phyloP scores from a whole-genome alignment of 53 echinoderm and acorn worm genomes.

The Echinarachnius parma region DNA sequence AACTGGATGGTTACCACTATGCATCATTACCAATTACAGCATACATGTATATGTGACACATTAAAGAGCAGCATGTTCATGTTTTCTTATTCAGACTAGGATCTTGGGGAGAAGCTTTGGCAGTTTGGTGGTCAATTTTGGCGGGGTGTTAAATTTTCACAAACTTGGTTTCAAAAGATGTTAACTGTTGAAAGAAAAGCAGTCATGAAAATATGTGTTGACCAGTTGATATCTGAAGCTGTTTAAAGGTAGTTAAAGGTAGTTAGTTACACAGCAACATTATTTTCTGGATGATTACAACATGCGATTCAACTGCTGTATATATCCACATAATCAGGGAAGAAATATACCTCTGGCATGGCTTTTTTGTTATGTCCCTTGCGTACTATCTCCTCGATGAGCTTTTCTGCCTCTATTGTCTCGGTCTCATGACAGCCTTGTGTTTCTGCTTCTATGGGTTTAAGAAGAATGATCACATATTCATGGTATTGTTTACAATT shows the following conservation, averaged over 20 bases:
- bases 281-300: neutral
- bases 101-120: neutral
- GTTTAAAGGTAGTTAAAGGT: neutral
- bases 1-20: neutral
- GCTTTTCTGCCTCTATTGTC: neutral
- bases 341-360: neutral
- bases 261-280: neutral
- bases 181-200: neutral
- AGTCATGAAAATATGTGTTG: neutral
- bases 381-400: neutral
- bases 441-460: neutral
- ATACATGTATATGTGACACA: neutral
- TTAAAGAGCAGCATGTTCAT: neutral
- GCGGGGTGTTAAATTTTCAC: too few species aligned
- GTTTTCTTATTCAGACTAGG: neutral
- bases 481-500: too few species aligned
- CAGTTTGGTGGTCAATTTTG: neutral
- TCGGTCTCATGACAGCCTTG: neutral
- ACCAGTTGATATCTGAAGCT: neutral
- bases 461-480: neutral
- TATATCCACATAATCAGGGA: neutral
- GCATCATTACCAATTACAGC: neutral
- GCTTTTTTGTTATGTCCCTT: neutral
- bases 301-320: neutral
- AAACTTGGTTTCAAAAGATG: neutral